Conservation (phyloP, 2,113 vertebrate species). For the Grantiella picta region DNA sequence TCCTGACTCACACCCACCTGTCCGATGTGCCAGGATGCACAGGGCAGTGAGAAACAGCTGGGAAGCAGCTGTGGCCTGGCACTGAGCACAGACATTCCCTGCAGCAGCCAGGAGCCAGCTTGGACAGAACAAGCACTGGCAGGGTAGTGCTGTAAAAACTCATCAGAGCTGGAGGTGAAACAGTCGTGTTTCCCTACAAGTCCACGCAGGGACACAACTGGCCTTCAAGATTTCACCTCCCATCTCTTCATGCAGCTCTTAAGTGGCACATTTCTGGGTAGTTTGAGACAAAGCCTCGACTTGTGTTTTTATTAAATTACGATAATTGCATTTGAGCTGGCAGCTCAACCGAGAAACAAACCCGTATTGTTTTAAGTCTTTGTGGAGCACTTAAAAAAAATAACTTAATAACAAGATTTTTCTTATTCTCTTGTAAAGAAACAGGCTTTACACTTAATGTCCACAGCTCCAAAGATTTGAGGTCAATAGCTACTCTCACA, state of each 20-base stretch:
- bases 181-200: neutral
- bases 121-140: neutral
- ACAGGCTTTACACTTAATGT: neutral
- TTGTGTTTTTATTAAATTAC: neutral
- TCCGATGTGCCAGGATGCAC: accelerated
- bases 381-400: neutral
- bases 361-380: neutral
- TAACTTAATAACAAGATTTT: neutral
- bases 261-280: neutral
- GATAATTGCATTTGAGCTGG: neutral
- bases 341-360: neutral
- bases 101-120: neutral
- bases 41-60: neutral
- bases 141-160: neutral
- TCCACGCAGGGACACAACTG: accelerated
- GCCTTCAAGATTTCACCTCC: neutral
- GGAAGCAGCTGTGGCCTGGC: neutral
- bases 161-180: neutral
- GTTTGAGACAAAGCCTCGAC: neutral
- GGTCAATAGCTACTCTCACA: neutral
- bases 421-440: neutral
- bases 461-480: neutral
- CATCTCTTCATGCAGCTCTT: neutral
- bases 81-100: neutral
- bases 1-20: neutral